Percentiles rank a stretch among this genome's conserved stretches.
Evolutionary conservation across 2,888 invertebrate genomes (phyloP).

Genomic region (Drosophila pseudotakahashii): DNA sequence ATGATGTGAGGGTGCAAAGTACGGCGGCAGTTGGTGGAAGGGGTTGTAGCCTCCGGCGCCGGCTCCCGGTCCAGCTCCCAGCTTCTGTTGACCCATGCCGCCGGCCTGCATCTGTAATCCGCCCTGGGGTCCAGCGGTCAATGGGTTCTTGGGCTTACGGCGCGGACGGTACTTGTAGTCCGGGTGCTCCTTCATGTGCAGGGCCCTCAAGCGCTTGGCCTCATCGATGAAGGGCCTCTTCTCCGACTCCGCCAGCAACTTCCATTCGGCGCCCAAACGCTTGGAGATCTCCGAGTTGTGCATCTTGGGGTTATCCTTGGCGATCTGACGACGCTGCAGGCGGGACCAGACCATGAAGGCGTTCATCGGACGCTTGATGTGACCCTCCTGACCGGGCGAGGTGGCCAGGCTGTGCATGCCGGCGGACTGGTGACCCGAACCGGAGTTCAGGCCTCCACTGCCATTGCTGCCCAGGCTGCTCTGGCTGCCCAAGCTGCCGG

Average conservation of each 20-base stretch:
- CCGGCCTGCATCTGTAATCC: conserved; percentile 80
- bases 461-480: conserved; percentile 71
- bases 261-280: conserved; percentile 96
- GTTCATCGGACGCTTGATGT: conserved; percentile 98
- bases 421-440: conserved; percentile 33
- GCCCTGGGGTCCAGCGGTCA: conserved; percentile 83
- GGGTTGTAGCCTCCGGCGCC: conserved; percentile 87
- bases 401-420: conserved; percentile 77
- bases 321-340: conserved; percentile 95
- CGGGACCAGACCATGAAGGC: conserved; percentile 99
- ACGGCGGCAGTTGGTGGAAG: conserved; percentile 88
- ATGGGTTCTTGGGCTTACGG: conserved; percentile 91
- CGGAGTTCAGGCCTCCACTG: conserved; percentile 43
- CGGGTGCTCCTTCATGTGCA: conserved; percentile 96
- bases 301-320: conserved; percentile 97
- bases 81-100: conserved; percentile 77
- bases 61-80: conserved; percentile 66
- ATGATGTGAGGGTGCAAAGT: conserved; percentile 91
- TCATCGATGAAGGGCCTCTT: conserved; percentile 98
- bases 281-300: conserved; percentile 96
- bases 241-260: conserved; percentile 92
- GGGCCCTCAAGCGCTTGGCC: conserved; percentile 93
- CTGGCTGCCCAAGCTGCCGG: conserved; percentile 65
- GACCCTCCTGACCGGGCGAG: conserved; percentile 87
- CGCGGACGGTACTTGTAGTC: conserved; percentile 95